phyloP scores from a whole-genome alignment of 2,113 vertebrate species.

The Pterocles gutturalis region DNA sequence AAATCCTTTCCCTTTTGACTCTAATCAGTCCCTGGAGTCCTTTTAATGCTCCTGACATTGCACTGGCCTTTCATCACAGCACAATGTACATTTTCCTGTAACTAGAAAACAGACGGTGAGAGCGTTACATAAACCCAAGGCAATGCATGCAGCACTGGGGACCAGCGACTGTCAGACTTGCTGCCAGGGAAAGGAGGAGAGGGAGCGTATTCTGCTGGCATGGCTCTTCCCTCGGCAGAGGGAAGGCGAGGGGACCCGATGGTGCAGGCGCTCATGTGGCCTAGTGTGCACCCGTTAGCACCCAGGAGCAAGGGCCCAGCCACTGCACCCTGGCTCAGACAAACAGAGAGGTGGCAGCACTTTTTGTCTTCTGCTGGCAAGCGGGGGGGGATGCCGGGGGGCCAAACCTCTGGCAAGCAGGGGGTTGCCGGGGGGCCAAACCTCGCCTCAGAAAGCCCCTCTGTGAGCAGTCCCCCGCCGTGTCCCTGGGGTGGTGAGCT shows the following conservation, averaged over 20 bases:
- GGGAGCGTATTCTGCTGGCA: not conserved
- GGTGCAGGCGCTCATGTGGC: accelerated
- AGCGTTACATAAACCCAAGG: not conserved
- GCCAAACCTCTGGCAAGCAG: not conserved
- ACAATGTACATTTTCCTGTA: slow-evolving; percentile 59
- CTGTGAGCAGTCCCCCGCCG: not conserved
- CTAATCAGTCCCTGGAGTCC: slow-evolving; percentile 44
- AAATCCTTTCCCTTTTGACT: slow-evolving; percentile 64
- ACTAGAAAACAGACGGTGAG: not conserved
- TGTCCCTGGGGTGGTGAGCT: not conserved
- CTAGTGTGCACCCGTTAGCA: accelerated
- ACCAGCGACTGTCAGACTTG: not conserved
- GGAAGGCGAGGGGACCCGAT: not conserved
- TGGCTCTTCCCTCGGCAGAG: accelerated
- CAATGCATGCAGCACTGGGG: not conserved
- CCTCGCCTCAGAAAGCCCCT: not conserved
- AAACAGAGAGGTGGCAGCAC: not conserved
- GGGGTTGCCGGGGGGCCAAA: not conserved
- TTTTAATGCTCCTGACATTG: slow-evolving; percentile 55
- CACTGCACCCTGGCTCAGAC: not conserved
- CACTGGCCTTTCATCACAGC: slow-evolving; percentile 42
- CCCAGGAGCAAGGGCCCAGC: not conserved
- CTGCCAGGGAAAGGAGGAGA: not conserved
- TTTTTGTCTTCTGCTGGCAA: not conserved
- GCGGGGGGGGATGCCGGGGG: not conserved